These are phyloP conservation scores for Corbicula japonica DNA, from an alignment of 2,888 invertebrate species.

Conservation along the genomic window DNA sequence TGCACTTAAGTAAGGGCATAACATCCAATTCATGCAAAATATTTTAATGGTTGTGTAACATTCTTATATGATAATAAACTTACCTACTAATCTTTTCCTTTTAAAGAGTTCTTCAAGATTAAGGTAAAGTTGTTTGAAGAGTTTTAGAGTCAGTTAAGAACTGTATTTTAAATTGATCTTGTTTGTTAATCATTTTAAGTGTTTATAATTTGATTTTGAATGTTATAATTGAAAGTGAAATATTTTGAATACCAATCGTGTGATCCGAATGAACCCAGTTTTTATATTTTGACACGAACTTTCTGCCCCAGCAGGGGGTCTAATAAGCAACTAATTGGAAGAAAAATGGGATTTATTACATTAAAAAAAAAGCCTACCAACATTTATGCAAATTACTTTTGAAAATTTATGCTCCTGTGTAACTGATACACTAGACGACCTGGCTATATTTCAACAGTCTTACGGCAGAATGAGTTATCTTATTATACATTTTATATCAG, in stretches of 20 bases:
- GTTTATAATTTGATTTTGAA: constrained; percentile 12
- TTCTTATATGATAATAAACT: background rate
- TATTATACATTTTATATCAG: constrained; percentile 28
- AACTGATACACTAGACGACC: constrained; percentile 28
- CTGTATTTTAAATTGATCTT: constrained; percentile 4
- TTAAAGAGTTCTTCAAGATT: too few relatives aligned
- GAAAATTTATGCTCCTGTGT: constrained; percentile 30
- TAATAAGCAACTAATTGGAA: constrained; percentile 16
- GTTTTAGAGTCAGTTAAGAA: background rate
- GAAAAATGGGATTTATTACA: constrained; percentile 26
- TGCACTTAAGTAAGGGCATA: background rate
- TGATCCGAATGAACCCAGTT: constrained; percentile 9
- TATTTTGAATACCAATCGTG: constrained; percentile 4
- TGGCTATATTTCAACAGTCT: constrained; percentile 33
- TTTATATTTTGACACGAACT: constrained; percentile 1
- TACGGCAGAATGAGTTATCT: constrained; percentile 29
- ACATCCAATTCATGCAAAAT: background rate
- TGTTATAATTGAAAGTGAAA: constrained; percentile 12
- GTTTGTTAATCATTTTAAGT: constrained; percentile 5
- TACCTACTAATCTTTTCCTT: too few relatives aligned
- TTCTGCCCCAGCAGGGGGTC: constrained; percentile 6
- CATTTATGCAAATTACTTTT: constrained; percentile 19
- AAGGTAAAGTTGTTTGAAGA: background rate
- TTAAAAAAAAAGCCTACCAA: constrained; percentile 2
- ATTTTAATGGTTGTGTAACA: background rate